Evolutionary conservation across 2,888 invertebrate species (phyloP).

Genomic region (Bellardia pandia): DNA sequence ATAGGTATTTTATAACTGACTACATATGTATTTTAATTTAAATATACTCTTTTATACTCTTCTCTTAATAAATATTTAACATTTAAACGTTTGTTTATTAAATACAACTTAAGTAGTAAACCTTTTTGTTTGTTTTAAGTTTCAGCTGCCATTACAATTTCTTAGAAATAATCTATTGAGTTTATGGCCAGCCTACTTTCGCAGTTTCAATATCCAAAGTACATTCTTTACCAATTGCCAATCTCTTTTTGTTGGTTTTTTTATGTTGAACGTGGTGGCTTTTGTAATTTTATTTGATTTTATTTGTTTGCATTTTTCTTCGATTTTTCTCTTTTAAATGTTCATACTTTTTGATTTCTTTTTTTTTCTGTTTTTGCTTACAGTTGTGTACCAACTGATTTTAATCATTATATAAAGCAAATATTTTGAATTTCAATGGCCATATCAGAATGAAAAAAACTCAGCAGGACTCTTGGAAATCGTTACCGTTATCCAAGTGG

Average conservation of each 20-base stretch:
- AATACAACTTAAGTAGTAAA: neutral
- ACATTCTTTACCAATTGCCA: constrained; percentile 12
- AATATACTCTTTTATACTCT: too few species aligned
- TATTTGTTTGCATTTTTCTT: neutral
- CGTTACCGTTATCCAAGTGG: constrained; percentile 46
- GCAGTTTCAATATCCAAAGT: neutral
- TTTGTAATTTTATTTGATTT: neutral
- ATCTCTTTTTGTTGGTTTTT: neutral
- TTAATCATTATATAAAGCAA: constrained; percentile 46
- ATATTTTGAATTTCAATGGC: constrained; percentile 55
- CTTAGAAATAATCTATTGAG: constrained; percentile 17
- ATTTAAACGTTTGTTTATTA: constrained; percentile 6
- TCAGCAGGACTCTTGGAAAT: constrained; percentile 48
- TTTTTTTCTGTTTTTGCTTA: neutral
- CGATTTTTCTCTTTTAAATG: neutral
- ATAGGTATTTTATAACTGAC: too few species aligned
- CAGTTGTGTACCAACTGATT: constrained; percentile 43
- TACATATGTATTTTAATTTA: too few species aligned
- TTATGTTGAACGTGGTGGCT: neutral
- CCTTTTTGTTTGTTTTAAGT: neutral
- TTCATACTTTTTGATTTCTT: neutral
- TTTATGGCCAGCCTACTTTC: neutral
- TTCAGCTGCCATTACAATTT: neutral
- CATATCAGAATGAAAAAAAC: neutral
- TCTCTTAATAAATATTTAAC: neutral